These are phyloP conservation scores for Babyrousa celebensis DNA, from an alignment of 2,797 vertebrate species.

Conservation along the genomic window DNA sequence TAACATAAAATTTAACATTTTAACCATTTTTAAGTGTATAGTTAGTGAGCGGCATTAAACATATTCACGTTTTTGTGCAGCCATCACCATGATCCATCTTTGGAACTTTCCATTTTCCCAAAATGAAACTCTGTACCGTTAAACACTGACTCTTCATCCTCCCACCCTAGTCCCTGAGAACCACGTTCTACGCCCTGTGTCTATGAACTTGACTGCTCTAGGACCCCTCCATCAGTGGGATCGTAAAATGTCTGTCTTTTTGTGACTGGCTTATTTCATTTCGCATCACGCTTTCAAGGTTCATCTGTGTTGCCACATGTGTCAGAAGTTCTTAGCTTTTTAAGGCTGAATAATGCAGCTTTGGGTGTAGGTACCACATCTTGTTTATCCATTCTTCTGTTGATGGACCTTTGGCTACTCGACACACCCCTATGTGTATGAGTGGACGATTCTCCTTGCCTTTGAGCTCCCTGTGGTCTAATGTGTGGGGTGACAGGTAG, in stretches of 20 bases:
- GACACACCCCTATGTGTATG: fast-evolving
- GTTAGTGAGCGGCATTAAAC: background rate
- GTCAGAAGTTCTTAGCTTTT: background rate
- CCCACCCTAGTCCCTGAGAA: background rate
- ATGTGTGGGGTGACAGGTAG: background rate
- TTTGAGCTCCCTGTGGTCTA: constrained; percentile 2
- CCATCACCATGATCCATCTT: background rate
- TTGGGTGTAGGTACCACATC: too few relatives aligned
- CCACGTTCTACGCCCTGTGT: background rate
- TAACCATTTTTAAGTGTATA: background rate
- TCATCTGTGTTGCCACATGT: fast-evolving
- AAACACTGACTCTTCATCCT: background rate
- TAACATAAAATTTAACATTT: background rate
- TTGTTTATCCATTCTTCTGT: background rate
- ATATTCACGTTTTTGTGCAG: background rate
- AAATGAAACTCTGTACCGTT: background rate
- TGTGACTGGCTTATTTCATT: background rate
- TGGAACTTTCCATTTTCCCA: background rate
- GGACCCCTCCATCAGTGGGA: fast-evolving
- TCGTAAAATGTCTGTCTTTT: background rate
- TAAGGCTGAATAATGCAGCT: background rate
- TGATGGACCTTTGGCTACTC: background rate
- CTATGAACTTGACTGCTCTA: background rate
- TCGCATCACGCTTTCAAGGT: background rate
- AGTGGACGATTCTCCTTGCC: background rate